Percentiles rank a stretch among this genome's conserved stretches.
Evolutionary conservation across 2,797 vertebrate species (phyloP).

Genomic region (Cyprinodon diabolis): DNA sequence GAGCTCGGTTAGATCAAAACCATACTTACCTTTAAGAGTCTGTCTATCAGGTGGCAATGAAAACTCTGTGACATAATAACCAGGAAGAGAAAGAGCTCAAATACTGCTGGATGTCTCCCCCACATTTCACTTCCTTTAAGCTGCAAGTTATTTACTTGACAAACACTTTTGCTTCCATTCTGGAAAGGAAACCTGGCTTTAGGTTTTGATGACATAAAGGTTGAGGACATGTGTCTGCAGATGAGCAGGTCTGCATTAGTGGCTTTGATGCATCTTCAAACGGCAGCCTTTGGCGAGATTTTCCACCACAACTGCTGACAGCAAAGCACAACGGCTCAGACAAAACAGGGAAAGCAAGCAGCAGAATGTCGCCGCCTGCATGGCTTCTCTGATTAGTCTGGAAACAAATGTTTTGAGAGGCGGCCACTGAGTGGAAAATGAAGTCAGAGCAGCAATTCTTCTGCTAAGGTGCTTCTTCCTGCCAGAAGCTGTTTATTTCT

Average conservation of each 20-base stretch:
- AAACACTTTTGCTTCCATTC: conserved; percentile 16
- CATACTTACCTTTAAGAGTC: conserved; percentile 44
- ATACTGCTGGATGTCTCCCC: conserved; percentile 66
- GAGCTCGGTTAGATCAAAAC: conserved; percentile 48
- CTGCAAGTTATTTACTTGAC: conserved; percentile 65
- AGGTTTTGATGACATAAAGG: conserved; percentile 15
- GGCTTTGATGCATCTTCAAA: conserved; percentile 27
- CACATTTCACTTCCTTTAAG: conserved; percentile 59
- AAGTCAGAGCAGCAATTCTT: conserved; percentile 46
- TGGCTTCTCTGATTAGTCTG: conserved; percentile 40
- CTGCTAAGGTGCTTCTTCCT: conserved; percentile 24
- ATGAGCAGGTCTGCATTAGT: conserved; percentile 7
- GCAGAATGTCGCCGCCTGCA: conserved; percentile 29
- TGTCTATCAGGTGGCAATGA: conserved; percentile 35
- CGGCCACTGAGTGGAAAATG: conserved; percentile 44
- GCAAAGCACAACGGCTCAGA: neutral
- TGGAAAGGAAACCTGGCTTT: conserved; percentile 14
- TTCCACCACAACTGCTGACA: conserved; percentile 22
- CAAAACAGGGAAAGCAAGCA: neutral
- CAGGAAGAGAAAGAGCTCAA: conserved; percentile 1
- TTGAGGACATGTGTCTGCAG: conserved; percentile 11
- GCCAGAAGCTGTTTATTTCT: conserved; percentile 46
- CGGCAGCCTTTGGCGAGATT: neutral
- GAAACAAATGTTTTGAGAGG: conserved; percentile 26
- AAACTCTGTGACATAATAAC: conserved; percentile 24